These are phyloP conservation scores for Scyliorhinus canicula DNA, from an alignment of 2,797 vertebrate species.

Conservation along the genomic window DNA sequence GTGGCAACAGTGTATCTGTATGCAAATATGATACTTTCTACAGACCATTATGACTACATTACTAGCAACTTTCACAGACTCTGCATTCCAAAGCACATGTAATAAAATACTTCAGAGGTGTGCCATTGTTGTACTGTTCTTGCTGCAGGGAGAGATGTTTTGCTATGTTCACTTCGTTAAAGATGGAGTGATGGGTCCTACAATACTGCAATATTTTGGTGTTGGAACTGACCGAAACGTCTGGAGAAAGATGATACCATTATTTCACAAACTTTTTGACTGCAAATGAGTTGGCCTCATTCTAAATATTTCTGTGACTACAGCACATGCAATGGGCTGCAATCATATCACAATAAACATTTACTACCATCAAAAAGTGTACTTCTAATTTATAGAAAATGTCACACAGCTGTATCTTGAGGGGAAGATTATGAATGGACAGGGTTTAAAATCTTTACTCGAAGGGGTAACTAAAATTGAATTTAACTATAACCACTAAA, in stretches of 20 bases:
- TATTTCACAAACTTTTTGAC: neutral
- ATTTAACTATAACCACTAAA: neutral
- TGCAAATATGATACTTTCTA: neutral
- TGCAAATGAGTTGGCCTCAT: neutral
- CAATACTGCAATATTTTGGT: neutral
- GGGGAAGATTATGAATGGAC: neutral
- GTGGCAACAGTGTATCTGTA: neutral
- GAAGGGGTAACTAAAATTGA: neutral
- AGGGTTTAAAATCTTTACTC: neutral
- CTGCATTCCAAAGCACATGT: neutral
- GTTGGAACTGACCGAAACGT: neutral
- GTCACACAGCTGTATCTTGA: neutral
- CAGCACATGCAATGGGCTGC: neutral
- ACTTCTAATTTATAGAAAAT: neutral
- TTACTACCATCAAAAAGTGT: neutral
- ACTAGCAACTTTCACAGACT: neutral
- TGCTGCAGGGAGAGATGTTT: neutral
- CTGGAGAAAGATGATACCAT: neutral
- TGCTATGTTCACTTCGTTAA: neutral
- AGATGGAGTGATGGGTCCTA: neutral
- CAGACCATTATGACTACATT: neutral
- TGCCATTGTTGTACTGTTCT: neutral
- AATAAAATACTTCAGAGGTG: neutral
- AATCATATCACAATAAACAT: neutral
- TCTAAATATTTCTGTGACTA: neutral